Base-by-base conservation (phyloP, 2,113 vertebrate species). In the Myiopsitta monachus region DNA sequence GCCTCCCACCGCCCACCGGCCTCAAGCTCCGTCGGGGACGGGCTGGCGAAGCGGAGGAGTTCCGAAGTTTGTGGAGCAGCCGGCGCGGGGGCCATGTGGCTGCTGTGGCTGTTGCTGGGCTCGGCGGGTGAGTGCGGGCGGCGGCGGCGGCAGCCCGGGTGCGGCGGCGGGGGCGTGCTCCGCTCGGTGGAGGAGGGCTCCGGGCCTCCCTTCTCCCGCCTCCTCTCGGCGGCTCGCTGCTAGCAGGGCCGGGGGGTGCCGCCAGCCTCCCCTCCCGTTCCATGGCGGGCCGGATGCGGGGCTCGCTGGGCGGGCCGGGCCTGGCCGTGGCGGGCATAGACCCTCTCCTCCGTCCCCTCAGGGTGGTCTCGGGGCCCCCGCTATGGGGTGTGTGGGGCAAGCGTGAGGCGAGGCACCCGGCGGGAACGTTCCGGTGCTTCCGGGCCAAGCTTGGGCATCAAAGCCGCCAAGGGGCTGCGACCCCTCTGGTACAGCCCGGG, bases 91-190 rank as follows among this genome's bases (percentile, higher is more conserved):
- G 93, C 86, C 69, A 99, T 99, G 98, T 99, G 98, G 98, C 97
- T 98, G 97, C 98, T 98, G 97, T 98, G 98, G 97, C 97, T 98
- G 83, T 94, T 98, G 94, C 97, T 99, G 80, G 98, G 98, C 94
- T 98, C 97, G 69, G 98, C 98, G 77, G 98, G 98, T 99, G 93
- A 98, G 98, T 95, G 85, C 36, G 52, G 36, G 83, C 52, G 26
- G 33, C 5, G 26, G 33, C 5, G 72, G 30, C 24, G 72, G 51
- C 33, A 69, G 94, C 90, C 57, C 51, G 24, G 41, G 75, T n/a
- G 88, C 75, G 55, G 78, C 8, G 11, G 31, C 18, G 78, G 78
- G 87, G 89, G 92, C 87, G 62, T 43, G 85, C 38, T 52, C 55
- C 8, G 49, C 30, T 26, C 21, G 54, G 62, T 27, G 31, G 47